These are phyloP conservation scores for Eutrigla gurnardus DNA, from an alignment of 2,797 vertebrate genomes.

Conservation along the genomic window DNA sequence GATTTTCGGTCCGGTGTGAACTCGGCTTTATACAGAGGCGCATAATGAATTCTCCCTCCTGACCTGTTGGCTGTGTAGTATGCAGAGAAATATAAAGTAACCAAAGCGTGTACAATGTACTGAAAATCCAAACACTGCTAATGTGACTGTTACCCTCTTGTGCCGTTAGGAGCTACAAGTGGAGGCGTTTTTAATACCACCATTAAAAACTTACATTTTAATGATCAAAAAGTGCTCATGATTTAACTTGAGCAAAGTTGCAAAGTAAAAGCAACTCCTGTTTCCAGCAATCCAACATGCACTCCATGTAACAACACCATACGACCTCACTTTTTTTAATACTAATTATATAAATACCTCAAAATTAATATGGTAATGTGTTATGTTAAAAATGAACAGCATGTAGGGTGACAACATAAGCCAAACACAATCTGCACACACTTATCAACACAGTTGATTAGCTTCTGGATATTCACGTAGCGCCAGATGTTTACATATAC, in stretches of 20 bases:
- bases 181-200: no score
- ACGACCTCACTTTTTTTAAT: neutral
- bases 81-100: no score
- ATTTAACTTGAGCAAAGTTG: neutral
- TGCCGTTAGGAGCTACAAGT: no score
- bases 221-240: no score
- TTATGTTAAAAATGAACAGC: constrained; percentile 23
- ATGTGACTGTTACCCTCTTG: no score
- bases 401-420: constrained; percentile 49
- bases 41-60: no score
- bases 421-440: constrained; percentile 45
- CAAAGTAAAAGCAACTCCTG: neutral
- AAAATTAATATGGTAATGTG: constrained; percentile 15
- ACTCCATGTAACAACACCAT: neutral
- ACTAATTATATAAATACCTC: constrained; percentile 20
- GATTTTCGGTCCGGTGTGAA: no score
- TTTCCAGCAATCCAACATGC: neutral
- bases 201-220: no score
- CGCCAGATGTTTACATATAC: constrained; percentile 67
- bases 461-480: constrained; percentile 45
- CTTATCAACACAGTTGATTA: constrained; percentile 53
- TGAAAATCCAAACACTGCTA: no score
- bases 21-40: no score
- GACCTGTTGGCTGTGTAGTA: no score
- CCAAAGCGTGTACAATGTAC: no score